phyloP scores from a whole-genome alignment of 2,113 vertebrate genomes.

The Tretioscincus oriximinensis region DNA sequence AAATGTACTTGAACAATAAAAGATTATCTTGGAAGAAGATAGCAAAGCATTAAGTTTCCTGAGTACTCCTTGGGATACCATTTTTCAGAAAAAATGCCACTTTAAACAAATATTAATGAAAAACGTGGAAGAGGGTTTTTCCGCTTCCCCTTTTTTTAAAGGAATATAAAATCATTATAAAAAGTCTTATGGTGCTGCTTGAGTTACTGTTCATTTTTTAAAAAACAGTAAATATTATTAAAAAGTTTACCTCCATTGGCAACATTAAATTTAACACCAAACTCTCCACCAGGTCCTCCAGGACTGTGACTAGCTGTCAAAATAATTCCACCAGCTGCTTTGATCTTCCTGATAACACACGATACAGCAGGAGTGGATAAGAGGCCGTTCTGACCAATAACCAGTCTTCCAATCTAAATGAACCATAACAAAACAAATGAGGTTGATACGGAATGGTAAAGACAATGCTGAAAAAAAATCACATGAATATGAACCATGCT shows the following conservation, averaged over 20 bases:
- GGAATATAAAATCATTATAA: not conserved
- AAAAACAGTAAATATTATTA: not conserved
- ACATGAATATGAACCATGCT: not conserved
- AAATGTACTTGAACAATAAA: not conserved
- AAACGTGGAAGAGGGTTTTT: not conserved
- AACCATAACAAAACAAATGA: not conserved
- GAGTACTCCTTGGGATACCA: not conserved
- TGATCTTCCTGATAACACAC: conserved; percentile 98
- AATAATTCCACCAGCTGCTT: conserved; percentile 96
- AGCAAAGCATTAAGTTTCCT: not conserved
- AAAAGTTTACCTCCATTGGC: conserved; percentile 89
- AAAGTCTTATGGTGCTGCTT: not conserved
- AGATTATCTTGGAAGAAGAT: not conserved
- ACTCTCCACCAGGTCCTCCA: conserved; percentile 92
- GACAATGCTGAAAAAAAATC: too few species aligned
- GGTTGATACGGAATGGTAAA: conserved; percentile 1
- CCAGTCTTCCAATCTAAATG: conserved; percentile 90
- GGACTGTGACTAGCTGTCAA: conserved; percentile 96
- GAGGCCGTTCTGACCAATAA: conserved; percentile 95
- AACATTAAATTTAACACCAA: conserved; percentile 97
- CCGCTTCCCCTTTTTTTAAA: not conserved
- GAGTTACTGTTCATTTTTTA: not conserved
- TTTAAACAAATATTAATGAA: not conserved
- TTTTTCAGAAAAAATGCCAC: not conserved
- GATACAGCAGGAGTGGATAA: conserved; percentile 97